Evolutionary conservation across 2,888 invertebrate species (phyloP), one percentile per base, ranked within the genome.

Genomic region (Lomographa bimaculata): DNA sequence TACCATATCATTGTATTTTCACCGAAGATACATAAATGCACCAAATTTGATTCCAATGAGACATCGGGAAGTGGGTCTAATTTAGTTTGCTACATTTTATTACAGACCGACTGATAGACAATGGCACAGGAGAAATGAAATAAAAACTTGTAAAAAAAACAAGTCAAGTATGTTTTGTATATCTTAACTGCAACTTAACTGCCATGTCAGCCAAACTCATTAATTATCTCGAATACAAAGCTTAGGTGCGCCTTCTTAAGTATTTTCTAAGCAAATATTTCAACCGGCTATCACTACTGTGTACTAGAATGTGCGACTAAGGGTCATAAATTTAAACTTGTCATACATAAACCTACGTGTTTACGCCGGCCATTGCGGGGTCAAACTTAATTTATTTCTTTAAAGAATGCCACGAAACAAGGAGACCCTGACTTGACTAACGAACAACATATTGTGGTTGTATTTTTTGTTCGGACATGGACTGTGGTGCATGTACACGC

Each of bases 381-480:
- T 72, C 71, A 66, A 71, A 73, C 60, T 64, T 76, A 75, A 84
- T 82, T 80, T 80, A 79, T 76, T 66, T 65, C 69, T 57, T 60
- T 43, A 57, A 44, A 48, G 50, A 41, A 37, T 35, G 16, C 43
- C 49, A 35, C 41, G 34, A 48, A 46, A 58, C 54, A 52, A 49
- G 51, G 29, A 43, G 52, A 42, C 21, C 36, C 24, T 27, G 41
- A 29, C 33, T 34, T 35, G 18, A 36, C 38, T 34, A 54, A 54
- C 55, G 48, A 57, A 60, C 54, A 51, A 38, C 23, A 39, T 9
- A 60, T 58, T 48, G 53, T 58, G 40, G 41, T 45, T 46, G 36
- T 51, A 56, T 63, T 62, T 61, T 64, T 20, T 11, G 63, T 56
- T 42, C 36, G 55, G 34, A 57, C 38, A 61, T 60, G 60, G 67